Evolutionary conservation across 2,113 vertebrate species (phyloP).

Genomic region (Sakesphorus luctuosus): DNA sequence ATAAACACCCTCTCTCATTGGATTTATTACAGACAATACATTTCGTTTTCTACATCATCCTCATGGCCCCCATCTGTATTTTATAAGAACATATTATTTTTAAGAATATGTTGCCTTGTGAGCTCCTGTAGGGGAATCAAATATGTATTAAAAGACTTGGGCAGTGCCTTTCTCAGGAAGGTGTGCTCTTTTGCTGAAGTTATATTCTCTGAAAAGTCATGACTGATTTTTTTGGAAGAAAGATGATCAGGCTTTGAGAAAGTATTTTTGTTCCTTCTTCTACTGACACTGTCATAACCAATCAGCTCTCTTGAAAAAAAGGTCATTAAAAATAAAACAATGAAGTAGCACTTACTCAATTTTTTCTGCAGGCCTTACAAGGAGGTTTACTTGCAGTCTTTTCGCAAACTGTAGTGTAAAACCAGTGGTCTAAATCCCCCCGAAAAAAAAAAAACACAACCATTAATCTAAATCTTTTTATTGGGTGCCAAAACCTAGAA

Average conservation of each 20-base stretch:
- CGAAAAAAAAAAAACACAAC: not conserved
- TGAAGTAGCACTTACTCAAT: conserved; percentile 82
- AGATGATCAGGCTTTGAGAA: not conserved
- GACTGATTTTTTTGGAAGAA: not conserved
- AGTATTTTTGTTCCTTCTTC: not conserved
- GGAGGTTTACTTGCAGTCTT: conserved; percentile 89
- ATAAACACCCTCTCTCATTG: not conserved
- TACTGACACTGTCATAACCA: not conserved
- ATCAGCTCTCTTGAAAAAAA: not conserved
- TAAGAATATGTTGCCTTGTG: not conserved
- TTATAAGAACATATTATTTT: not conserved
- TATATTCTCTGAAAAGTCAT: not conserved
- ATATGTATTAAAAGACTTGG: not conserved
- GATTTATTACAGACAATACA: not conserved
- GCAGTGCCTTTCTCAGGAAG: not conserved
- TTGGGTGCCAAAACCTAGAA: not conserved
- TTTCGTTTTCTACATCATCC: not conserved
- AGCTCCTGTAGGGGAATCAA: not conserved
- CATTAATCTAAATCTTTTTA: not conserved
- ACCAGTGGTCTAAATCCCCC: conserved; percentile 87
- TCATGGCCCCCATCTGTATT: not conserved
- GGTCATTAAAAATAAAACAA: not conserved
- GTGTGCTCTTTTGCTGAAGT: not conserved
- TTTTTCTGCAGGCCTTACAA: conserved; percentile 78
- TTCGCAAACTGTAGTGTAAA: conserved; percentile 93